Conservation (phyloP, 1,140 invertebrate genomes). For the Caenorhabditis tropicalis region DNA sequence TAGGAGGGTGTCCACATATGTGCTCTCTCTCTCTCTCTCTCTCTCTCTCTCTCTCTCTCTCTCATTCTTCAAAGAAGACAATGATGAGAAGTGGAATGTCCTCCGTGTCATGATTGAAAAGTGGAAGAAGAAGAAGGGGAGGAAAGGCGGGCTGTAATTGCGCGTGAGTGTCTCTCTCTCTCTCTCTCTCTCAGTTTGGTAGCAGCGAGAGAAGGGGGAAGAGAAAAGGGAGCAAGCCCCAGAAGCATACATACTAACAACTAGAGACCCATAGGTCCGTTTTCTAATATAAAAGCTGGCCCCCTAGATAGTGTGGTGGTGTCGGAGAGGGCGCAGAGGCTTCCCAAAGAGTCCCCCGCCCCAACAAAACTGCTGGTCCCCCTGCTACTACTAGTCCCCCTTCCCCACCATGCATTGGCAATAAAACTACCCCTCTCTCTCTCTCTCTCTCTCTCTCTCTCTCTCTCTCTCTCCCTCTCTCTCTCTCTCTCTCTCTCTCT, state of each 20-base stretch:
- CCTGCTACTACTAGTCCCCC: background rate
- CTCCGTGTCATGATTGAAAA: slow-evolving; percentile 25
- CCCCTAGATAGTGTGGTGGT: too few relatives aligned
- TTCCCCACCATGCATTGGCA: slow-evolving; percentile 7
- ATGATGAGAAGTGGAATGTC: background rate
- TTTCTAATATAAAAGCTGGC: slow-evolving; percentile 15
- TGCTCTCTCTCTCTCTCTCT: too few relatives aligned
- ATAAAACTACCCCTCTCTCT: background rate
- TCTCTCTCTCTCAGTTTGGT: background rate
- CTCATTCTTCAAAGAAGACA: background rate
- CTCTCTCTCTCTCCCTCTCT: background rate
- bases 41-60: too few relatives aligned
- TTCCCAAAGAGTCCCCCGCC: background rate
- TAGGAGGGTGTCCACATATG: too few relatives aligned
- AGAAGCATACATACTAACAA: background rate
- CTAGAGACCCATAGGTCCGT: background rate
- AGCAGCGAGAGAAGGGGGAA: too few relatives aligned
- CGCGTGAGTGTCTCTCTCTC: background rate
- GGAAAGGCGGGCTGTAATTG: slow-evolving; percentile 4
- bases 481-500: background rate
- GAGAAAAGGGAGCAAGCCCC: too few relatives aligned
- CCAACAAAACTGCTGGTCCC: background rate
- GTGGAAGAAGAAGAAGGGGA: background rate
- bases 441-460: background rate
- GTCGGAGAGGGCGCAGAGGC: background rate